These are phyloP conservation scores for Vandiemenella viatica DNA, from an alignment of 2,888 invertebrate genomes.

Conservation along the genomic window DNA sequence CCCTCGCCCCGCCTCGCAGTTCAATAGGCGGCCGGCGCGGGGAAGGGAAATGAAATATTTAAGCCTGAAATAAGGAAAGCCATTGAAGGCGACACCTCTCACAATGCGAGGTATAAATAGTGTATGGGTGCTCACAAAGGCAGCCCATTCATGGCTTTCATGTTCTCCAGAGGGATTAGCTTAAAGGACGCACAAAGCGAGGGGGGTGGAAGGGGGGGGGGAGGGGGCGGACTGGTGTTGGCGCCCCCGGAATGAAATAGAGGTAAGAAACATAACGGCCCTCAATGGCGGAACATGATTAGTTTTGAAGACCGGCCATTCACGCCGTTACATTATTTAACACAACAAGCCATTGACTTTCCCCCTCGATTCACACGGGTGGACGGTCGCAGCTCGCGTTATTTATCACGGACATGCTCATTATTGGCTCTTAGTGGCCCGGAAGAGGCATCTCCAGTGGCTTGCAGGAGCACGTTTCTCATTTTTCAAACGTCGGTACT, in stretches of 20 bases:
- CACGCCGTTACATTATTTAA: too few species aligned
- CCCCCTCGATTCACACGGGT: too few species aligned
- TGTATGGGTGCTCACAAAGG: conserved; percentile 15
- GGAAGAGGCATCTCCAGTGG: too few species aligned
- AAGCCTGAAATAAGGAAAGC: conserved; percentile 17
- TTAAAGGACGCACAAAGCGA: conserved; percentile 16
- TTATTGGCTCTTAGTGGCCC: not conserved
- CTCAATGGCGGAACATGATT: conserved; percentile 16
- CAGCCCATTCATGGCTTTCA: conserved; percentile 10
- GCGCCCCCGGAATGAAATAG: conserved; percentile 9
- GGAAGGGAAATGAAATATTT: conserved; percentile 16
- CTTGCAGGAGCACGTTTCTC: too few species aligned
- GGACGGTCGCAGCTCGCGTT: too few species aligned
- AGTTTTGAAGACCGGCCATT: too few species aligned
- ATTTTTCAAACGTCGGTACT: too few species aligned
- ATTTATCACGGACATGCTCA: too few species aligned
- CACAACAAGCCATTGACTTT: too few species aligned
- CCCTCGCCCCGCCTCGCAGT: too few species aligned
- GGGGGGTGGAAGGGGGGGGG: too few species aligned
- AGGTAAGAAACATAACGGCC: conserved; percentile 16
- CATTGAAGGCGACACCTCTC: conserved; percentile 16
- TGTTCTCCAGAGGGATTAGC: conserved; percentile 14
- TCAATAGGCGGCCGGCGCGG: too few species aligned
- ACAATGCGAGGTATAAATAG: conserved; percentile 16
- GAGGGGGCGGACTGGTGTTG: not conserved